Conservation (phyloP, 2,888 invertebrate species). For the Venustoraphidia nigricollis region DNA sequence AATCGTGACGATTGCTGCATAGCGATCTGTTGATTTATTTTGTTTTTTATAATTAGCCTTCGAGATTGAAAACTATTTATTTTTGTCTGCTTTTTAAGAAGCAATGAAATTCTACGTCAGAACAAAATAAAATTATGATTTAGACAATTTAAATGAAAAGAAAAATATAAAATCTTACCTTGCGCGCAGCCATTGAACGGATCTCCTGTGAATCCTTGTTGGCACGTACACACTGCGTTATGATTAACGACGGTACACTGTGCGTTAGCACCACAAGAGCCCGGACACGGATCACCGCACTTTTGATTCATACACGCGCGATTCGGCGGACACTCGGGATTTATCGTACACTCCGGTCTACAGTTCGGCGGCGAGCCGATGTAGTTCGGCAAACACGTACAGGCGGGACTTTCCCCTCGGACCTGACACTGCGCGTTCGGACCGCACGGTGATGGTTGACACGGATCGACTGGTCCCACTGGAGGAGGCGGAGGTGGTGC, state of each 20-base stretch:
- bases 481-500: conserved; percentile 8
- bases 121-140: neutral
- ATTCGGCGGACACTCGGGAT: conserved; percentile 49
- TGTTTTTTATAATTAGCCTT: too few species aligned
- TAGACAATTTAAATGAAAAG: neutral
- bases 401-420: conserved; percentile 31
- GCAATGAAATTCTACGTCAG: neutral
- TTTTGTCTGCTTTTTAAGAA: too few species aligned
- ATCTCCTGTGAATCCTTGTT: conserved; percentile 56
- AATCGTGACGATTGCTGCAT: too few species aligned
- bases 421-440: conserved; percentile 33
- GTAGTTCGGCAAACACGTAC: conserved; percentile 43
- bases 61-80: too few species aligned
- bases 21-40: too few species aligned
- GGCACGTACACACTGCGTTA: conserved; percentile 56
- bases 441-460: conserved; percentile 52
- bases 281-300: conserved; percentile 57
- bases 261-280: conserved; percentile 48
- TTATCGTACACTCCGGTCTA: conserved; percentile 54
- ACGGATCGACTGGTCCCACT: conserved; percentile 36
- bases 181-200: conserved; percentile 55
- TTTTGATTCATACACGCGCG: conserved; percentile 55
- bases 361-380: conserved; percentile 48
- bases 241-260: conserved; percentile 55
- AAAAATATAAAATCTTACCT: conserved; percentile 28